A percentile compares a stretch with the other conserved stretches of the same genome.
These are phyloP conservation scores for Tragelaphus strepsiceros DNA, from an alignment of 2,113 vertebrate genomes.

Conservation along the genomic window DNA sequence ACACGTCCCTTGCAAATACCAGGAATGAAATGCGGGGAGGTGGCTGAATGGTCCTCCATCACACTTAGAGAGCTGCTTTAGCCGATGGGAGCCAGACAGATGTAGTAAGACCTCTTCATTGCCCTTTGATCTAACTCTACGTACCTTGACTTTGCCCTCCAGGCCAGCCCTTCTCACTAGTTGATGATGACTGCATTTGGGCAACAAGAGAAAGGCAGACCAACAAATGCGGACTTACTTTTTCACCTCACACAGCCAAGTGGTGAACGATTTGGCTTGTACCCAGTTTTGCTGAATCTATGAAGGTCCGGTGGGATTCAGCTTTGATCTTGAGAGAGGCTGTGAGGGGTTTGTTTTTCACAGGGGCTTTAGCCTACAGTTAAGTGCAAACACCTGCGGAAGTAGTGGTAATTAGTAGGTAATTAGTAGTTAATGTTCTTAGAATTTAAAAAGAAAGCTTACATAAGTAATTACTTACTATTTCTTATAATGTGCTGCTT, in stretches of 20 bases:
- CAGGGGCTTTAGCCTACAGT: slow-evolving; percentile 91
- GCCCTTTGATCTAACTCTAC: slow-evolving; percentile 58
- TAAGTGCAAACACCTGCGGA: slow-evolving; percentile 98
- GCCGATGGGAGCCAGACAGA: slow-evolving; percentile 62
- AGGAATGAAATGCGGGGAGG: background rate
- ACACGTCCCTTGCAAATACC: background rate
- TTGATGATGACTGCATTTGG: slow-evolving; percentile 26
- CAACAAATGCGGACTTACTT: background rate
- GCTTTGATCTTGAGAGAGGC: slow-evolving; percentile 88
- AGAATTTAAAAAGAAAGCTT: slow-evolving; percentile 98
- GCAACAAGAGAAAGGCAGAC: slow-evolving; percentile 51
- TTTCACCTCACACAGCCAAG: slow-evolving; percentile 75
- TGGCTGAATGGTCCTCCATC: background rate
- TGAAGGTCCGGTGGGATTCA: slow-evolving; percentile 81
- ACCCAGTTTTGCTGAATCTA: slow-evolving; percentile 71
- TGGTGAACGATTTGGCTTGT: slow-evolving; percentile 72
- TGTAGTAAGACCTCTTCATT: slow-evolving; percentile 61
- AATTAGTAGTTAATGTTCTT: slow-evolving; percentile 99
- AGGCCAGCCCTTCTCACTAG: slow-evolving; percentile 20
- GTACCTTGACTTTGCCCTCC: slow-evolving; percentile 41
- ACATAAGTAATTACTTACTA: slow-evolving; percentile 98
- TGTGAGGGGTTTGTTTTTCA: slow-evolving; percentile 91
- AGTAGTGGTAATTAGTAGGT: slow-evolving; percentile 99
- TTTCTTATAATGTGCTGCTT: slow-evolving; percentile 94
- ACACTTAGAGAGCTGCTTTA: slow-evolving; percentile 1